Conservation (phyloP, 2,113 vertebrate species). For the Planiliza haematocheilus region DNA sequence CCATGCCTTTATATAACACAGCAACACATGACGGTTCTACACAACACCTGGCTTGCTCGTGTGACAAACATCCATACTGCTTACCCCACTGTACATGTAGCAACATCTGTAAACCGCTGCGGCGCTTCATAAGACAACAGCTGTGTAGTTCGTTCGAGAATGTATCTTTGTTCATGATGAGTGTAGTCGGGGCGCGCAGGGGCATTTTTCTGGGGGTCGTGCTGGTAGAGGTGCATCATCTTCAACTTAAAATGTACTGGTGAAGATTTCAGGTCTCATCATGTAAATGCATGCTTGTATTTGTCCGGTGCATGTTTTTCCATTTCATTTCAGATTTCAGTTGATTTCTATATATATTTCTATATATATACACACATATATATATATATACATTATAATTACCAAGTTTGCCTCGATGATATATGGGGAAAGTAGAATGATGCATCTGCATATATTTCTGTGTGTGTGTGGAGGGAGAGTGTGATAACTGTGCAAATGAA, state of each 20-base stretch:
- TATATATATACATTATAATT: conserved; percentile 60
- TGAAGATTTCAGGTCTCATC: conserved; percentile 79
- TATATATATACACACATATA: conserved; percentile 33
- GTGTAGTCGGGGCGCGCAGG: conserved; percentile 28
- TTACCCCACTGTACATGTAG: conserved; percentile 80
- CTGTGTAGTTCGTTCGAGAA: conserved; percentile 73
- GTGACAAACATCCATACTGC: conserved; percentile 67
- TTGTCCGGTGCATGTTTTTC: conserved; percentile 80
- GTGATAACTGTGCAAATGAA: conserved; percentile 34
- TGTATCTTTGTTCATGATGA: conserved; percentile 66
- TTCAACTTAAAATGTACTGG: conserved; percentile 62
- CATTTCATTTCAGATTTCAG: conserved; percentile 58
- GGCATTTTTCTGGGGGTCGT: background rate
- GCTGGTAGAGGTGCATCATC: conserved; percentile 45
- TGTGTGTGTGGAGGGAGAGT: conserved; percentile 7
- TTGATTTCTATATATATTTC: conserved; percentile 33
- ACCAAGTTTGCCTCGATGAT: conserved; percentile 82
- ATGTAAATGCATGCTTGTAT: conserved; percentile 85
- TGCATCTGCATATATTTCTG: conserved; percentile 46
- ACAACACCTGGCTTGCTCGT: conserved; percentile 41
- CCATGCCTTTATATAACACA: conserved; percentile 68
- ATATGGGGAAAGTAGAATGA: conserved; percentile 65
- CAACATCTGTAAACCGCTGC: conserved; percentile 71
- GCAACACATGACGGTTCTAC: conserved; percentile 41
- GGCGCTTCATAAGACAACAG: conserved; percentile 46